Evolutionary conservation across 1,140 invertebrate genomes (phyloP), one percentile per base, ranked within the genome.

Genomic region (Hycleus cichorii): DNA sequence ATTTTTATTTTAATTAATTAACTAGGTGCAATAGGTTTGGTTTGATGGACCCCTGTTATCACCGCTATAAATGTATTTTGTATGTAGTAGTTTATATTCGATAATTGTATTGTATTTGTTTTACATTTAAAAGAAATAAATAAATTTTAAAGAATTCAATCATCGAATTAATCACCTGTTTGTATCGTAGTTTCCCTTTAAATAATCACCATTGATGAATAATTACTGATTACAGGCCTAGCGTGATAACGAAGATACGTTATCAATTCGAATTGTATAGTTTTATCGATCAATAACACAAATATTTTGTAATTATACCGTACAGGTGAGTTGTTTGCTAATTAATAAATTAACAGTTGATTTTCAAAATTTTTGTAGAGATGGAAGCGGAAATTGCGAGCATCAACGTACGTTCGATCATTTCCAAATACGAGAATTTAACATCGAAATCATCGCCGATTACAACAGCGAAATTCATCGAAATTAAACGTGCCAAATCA

Each of bases 31-130:
- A 32, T 32, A 32, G 49, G 39, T 59, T 53, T 59, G 58, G 58
- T 39, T 51, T 47, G 50, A 53, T 49, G 58, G 49, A 53, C 58
- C 58, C 58, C 51, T 54, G 58, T 59, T 59, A 45, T 49, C 58
- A 59, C 51, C 52, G 58, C 58, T 59, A 40, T 59, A 52, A 47
- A 59, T 59, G 58, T 59, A 53, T 45, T 53, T 49, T 53, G 32
- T 53, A 53, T 53, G 51, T 53, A 53, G 51, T 54, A 59, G 58
- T 59, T 53, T 51, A 32, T 32, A 26, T 49, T 54, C 11, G 40
- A 54, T 42, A 40, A 59, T 48, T 59, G 51, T 59, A 54, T 54
- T 54, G 26, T 43, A 59, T 54, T 46, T 53, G 40, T 54, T 59
- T 50, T 59, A 53, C 52, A 42, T 59, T 53, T 54, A 59, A 59